phyloP scores from a whole-genome alignment of 2,797 vertebrate genomes.

The Falco peregrinus region DNA sequence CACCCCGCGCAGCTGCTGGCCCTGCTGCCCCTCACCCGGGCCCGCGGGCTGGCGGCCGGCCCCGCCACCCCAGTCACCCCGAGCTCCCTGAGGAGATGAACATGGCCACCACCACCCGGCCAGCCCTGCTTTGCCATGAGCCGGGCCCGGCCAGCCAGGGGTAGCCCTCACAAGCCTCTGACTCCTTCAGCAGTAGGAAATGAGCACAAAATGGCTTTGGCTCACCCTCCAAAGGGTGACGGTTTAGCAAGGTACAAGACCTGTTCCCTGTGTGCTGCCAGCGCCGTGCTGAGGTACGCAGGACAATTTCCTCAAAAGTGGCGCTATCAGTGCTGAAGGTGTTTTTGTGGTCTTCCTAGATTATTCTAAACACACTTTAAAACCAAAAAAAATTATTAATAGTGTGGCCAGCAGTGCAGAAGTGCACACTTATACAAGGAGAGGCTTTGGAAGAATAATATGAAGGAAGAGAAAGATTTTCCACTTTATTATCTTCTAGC shows the following conservation, averaged over 20 bases:
- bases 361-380: not conserved
- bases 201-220: not conserved
- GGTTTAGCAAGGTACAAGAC: not conserved
- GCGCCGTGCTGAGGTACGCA: fast-evolving
- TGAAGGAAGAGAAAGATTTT: not conserved
- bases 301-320: not conserved
- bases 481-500: not conserved
- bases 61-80: no score
- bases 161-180: fast-evolving
- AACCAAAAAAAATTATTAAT: not conserved
- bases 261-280: fast-evolving
- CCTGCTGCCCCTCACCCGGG: not conserved
- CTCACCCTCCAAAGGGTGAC: fast-evolving
- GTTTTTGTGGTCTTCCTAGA: not conserved
- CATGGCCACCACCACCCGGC: fast-evolving
- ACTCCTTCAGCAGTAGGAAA: not conserved
- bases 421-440: not conserved
- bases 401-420: no score
- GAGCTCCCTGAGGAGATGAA: fast-evolving
- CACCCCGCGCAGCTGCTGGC: not conserved
- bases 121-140: fast-evolving
- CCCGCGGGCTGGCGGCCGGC: not conserved
- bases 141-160: not conserved
- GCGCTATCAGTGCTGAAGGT: not conserved
- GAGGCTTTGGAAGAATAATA: not conserved